Base-by-base conservation (phyloP, 2,113 vertebrate genomes). In the Thalassarche chlororhynchos region DNA sequence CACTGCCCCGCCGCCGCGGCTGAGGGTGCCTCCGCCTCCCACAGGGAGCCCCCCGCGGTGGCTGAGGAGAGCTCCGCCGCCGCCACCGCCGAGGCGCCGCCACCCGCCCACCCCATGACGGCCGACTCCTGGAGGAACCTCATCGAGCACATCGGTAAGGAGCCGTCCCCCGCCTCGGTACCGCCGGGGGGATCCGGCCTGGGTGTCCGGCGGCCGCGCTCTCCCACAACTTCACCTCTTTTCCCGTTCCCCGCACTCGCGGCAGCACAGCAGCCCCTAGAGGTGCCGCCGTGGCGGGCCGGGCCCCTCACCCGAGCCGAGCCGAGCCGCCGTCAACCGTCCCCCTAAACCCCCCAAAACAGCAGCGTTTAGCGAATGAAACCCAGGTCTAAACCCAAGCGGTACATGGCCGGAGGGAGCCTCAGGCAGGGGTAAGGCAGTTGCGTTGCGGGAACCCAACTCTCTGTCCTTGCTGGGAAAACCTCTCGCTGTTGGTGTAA, bases 91-190 rank as follows among this genome's bases (percentile, higher is more conserved):
- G 96, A 94, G 77, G 88, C 94, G 70, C 94, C 97, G 75, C 97
- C 96, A 51, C 90, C 90, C 90, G 97, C 98, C 25, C 98, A 98
- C 42, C 98, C 98, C n/a, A 97, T 98, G 75, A 98, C 98, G 42
- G 96, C 98, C 14, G 98, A 98, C 85, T 98, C 98, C 49, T 98
- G 98, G 98, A 98, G 97, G 88, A 98, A 97, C 89, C 98, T 98
- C 81, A 98, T 98, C 64, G 98, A 98, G 32, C 98, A 98, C n/a
- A 98, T 98, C 96, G 98, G 98, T 98, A 97, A 95, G 97, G 46
- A 92, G 40, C 64, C 38, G 75, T 14, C 28, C 46, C 38, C 19
- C 6, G 25, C 23, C 57, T 24, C 29, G 17, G 38, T 17, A 10
- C 29, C 61, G n/a, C 13, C 57, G 4, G 18, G 32, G 24, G 49